phyloP scores from a whole-genome alignment of 2,797 vertebrate species.

The Hoplostethus mediterraneus region DNA sequence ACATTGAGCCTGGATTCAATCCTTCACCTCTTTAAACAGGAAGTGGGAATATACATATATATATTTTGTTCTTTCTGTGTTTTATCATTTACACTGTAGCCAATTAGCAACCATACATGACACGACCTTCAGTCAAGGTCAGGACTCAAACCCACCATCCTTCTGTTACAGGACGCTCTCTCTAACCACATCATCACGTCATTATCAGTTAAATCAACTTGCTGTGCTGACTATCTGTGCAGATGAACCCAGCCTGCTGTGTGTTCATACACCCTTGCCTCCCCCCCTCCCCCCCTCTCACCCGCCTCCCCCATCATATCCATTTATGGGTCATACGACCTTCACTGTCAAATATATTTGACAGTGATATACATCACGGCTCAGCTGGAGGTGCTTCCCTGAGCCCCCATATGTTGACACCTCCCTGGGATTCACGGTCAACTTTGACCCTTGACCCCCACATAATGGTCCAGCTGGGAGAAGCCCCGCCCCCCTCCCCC shows the following conservation, averaged over 20 bases:
- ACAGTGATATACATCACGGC: constrained; percentile 55
- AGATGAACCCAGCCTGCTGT: background rate
- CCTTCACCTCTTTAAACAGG: too few relatives aligned
- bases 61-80: too few relatives aligned
- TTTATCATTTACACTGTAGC: too few relatives aligned
- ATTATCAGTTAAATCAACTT: background rate
- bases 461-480: constrained; percentile 20
- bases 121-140: too few relatives aligned
- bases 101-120: too few relatives aligned
- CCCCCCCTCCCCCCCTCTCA: background rate
- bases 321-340: constrained; percentile 43
- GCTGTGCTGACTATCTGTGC: background rate
- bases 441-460: constrained; percentile 55
- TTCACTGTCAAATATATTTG: constrained; percentile 61
- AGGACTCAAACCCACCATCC: too few relatives aligned
- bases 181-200: background rate
- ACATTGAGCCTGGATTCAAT: too few relatives aligned
- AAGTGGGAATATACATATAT: too few relatives aligned
- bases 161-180: background rate
- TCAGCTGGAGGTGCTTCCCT: constrained; percentile 56
- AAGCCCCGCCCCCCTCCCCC: background rate
- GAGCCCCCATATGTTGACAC: background rate
- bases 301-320: constrained; percentile 30
- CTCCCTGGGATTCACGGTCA: constrained; percentile 40
- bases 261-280: constrained; percentile 18